phyloP scores from a whole-genome alignment of 2,797 vertebrate species.

The Sebastes jordani region DNA sequence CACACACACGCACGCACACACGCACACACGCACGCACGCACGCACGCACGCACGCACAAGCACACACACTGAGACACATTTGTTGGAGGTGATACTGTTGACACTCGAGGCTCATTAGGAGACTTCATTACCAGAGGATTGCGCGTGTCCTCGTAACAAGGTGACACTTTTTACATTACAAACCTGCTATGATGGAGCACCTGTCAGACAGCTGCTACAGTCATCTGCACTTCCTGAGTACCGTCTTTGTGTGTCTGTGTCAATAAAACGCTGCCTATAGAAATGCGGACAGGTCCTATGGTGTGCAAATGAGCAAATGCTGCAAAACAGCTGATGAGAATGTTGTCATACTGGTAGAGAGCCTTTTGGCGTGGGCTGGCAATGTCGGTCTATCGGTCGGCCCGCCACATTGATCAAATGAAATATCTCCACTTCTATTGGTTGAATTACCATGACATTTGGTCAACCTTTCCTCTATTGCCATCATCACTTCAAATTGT shows the following conservation, averaged over 20 bases:
- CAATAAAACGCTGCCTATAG: conserved; percentile 9
- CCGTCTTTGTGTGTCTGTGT: not conserved
- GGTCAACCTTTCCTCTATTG: not conserved
- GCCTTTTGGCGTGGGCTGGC: not conserved
- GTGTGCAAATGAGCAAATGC: not conserved
- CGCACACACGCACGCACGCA: not conserved
- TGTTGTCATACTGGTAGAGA: not conserved
- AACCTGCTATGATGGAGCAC: conserved; percentile 36
- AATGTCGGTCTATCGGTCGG: not conserved
- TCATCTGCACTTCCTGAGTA: conserved; percentile 2
- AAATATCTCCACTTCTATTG: not conserved
- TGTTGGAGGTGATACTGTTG: conserved; percentile 5
- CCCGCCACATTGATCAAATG: not conserved
- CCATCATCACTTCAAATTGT: not conserved
- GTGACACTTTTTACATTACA: conserved; percentile 40
- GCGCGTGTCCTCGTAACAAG: conserved; percentile 18
- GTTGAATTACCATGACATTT: too few species aligned
- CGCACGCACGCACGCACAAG: not conserved
- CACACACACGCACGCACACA: not conserved
- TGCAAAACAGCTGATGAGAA: not conserved
- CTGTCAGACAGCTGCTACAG: conserved; percentile 26
- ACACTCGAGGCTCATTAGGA: conserved; percentile 40
- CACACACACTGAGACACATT: not conserved
- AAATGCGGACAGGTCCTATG: not conserved
- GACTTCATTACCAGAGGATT: conserved; percentile 45